A percentile compares a stretch with the other conserved stretches of the same genome.
These are phyloP conservation scores for Nyctibius grandis DNA, from an alignment of 2,797 vertebrate genomes.

Conservation along the genomic window DNA sequence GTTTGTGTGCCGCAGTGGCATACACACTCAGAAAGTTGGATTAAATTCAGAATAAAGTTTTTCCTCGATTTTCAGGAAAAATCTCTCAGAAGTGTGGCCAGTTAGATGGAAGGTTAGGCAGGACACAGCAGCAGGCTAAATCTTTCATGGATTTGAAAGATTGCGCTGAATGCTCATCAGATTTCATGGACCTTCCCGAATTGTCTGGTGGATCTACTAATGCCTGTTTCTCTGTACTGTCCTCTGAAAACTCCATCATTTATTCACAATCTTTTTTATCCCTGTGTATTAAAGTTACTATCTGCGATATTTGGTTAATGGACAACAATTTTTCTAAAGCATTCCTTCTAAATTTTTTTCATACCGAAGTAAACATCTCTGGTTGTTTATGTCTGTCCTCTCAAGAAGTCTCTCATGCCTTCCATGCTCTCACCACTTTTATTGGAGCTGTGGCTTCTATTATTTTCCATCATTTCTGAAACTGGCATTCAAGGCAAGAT, in stretches of 20 bases:
- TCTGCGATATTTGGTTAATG: not conserved
- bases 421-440: fast-evolving
- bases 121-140: not conserved
- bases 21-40: not conserved
- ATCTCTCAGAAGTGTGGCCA: fast-evolving
- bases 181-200: not conserved
- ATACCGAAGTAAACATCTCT: not conserved
- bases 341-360: not conserved
- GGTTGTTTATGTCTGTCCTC: not conserved
- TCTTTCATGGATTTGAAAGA: not conserved
- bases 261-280: not conserved
- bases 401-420: not conserved
- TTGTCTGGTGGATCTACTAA: not conserved
- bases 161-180: not conserved
- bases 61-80: not conserved
- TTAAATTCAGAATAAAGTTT: not conserved
- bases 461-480: not conserved
- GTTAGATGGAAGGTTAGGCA: no score
- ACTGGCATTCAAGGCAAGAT: not conserved
- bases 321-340: not conserved
- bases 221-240: not conserved
- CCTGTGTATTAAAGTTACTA: not conserved
- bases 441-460: not conserved
- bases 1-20: no score
- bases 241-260: not conserved